Conservation (phyloP, 2,797 vertebrate species). For the Craterocephalus amniculus region DNA sequence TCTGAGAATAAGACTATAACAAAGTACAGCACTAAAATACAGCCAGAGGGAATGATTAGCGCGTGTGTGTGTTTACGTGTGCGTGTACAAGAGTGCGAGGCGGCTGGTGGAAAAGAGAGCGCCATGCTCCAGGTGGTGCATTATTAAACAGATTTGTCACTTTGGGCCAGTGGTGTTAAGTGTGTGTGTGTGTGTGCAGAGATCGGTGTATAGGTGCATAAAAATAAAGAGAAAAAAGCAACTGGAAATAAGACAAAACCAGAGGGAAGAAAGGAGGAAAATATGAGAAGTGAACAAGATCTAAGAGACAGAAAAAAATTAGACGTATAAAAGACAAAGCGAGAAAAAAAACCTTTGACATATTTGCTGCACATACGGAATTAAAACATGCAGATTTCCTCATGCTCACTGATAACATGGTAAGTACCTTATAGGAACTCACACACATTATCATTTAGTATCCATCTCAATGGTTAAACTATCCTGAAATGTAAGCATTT, state of each 20-base stretch:
- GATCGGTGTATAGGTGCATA: slow-evolving; percentile 10
- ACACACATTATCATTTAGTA: neutral
- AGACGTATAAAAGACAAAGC: neutral
- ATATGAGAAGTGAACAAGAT: neutral
- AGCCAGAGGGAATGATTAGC: slow-evolving; percentile 67
- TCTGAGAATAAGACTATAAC: slow-evolving; percentile 68
- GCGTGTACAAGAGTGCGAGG: slow-evolving; percentile 15
- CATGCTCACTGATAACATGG: slow-evolving; percentile 11
- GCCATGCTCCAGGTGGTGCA: slow-evolving; percentile 68
- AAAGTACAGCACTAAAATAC: slow-evolving; percentile 65
- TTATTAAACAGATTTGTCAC: slow-evolving; percentile 81
- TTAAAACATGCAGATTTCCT: neutral
- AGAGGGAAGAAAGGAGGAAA: neutral
- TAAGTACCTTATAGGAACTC: neutral
- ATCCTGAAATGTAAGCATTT: slow-evolving; percentile 1
- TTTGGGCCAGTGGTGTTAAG: slow-evolving; percentile 62
- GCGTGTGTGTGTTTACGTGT: slow-evolving; percentile 32
- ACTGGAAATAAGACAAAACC: neutral
- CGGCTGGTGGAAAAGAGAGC: slow-evolving; percentile 30
- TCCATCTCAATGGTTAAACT: neutral
- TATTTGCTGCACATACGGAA: neutral
- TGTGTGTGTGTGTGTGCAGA: neutral
- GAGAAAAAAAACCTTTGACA: neutral
- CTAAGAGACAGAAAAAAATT: neutral
- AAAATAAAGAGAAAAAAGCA: neutral